phyloP scores from a whole-genome alignment of 2,888 invertebrate species.

The Xestia c-nigrum region DNA sequence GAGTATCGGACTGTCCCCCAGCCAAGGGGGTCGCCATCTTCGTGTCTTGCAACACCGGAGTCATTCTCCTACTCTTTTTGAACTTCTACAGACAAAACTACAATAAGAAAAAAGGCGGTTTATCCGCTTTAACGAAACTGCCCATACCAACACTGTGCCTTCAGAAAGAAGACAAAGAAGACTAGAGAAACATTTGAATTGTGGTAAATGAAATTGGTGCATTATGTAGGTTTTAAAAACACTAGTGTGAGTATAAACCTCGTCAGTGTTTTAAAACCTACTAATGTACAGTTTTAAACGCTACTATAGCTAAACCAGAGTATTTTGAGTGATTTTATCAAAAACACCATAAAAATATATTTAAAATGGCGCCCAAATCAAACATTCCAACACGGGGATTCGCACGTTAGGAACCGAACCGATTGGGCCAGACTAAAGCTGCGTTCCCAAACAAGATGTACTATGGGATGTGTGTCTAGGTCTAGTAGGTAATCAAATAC shows the following conservation, averaged over 20 bases:
- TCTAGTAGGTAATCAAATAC: neutral
- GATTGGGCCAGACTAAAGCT: neutral
- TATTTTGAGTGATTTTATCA: neutral
- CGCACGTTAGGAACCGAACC: neutral
- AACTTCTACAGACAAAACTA: conserved; percentile 91
- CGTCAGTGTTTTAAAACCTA: neutral
- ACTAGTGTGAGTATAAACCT: neutral
- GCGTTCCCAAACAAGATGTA: neutral
- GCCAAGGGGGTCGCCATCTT: conserved; percentile 90
- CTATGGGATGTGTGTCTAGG: neutral
- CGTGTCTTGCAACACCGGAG: conserved; percentile 88
- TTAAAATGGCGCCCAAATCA: neutral
- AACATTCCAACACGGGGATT: neutral
- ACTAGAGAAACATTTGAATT: conserved; percentile 34
- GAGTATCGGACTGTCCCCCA: conserved; percentile 91
- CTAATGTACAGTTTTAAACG: neutral
- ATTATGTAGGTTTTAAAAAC: neutral
- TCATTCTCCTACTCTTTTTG: conserved; percentile 92
- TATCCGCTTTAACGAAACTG: conserved; percentile 9
- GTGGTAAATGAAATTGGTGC: neutral
- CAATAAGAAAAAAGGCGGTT: conserved; percentile 65
- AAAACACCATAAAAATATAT: neutral
- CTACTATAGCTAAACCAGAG: neutral
- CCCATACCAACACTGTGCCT: conserved; percentile 56
- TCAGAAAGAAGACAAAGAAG: conserved; percentile 63